Percentiles rank a stretch among this genome's conserved stretches.
These are phyloP conservation scores for Leptopilina myrica DNA, from an alignment of 2,888 invertebrate species.

Conservation along the genomic window DNA sequence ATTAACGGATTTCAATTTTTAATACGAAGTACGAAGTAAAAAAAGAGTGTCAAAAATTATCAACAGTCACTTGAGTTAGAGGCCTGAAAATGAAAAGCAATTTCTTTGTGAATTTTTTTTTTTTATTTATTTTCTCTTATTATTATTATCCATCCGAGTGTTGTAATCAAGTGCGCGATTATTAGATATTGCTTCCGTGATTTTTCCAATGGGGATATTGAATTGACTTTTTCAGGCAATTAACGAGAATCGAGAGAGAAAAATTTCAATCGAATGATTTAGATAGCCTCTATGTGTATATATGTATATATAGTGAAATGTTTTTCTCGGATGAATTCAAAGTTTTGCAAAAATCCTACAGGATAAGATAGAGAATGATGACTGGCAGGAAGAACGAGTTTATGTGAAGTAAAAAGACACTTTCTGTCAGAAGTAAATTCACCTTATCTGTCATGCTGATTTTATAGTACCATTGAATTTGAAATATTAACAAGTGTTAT, in stretches of 20 bases:
- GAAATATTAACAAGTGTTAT: constrained; percentile 4
- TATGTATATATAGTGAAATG: background rate
- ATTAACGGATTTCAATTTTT: no score
- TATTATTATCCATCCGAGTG: no score
- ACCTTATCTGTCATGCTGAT: constrained; percentile 15
- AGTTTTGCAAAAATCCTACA: constrained; percentile 32
- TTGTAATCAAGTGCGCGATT: no score
- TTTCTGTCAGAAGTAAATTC: constrained; percentile 27
- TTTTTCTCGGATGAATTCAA: constrained; percentile 31
- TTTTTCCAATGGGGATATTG: background rate
- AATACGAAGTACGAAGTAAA: no score
- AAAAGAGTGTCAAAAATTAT: no score
- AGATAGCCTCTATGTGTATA: background rate
- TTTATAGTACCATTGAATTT: background rate
- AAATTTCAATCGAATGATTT: constrained; percentile 10
- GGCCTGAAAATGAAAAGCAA: no score
- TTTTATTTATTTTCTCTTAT: no score
- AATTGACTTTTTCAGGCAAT: constrained; percentile 15
- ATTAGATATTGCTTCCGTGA: background rate
- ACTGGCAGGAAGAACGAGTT: constrained; percentile 40
- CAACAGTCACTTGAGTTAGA: background rate
- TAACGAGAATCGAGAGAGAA: constrained; percentile 2
- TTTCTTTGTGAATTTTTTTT: no score
- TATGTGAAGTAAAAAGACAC: constrained; percentile 22
- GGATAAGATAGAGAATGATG: constrained; percentile 38